Conservation (phyloP, 2,888 invertebrate species). For the Cephonodes hylas region DNA sequence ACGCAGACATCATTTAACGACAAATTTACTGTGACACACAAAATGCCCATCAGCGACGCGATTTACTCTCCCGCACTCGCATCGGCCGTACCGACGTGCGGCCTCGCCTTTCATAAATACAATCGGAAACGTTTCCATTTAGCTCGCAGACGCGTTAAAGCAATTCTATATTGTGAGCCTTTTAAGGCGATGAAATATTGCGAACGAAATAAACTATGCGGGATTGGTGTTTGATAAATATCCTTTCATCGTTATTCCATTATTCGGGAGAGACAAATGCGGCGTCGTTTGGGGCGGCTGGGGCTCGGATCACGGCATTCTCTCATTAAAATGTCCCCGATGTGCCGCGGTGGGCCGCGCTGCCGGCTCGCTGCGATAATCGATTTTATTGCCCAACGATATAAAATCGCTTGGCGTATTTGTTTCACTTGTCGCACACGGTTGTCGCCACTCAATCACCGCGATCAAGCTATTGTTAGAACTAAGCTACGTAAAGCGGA, state of each 20-base stretch:
- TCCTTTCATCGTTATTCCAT: slow-evolving; percentile 65
- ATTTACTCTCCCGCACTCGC: slow-evolving; percentile 31
- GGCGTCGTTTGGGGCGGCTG: slow-evolving; percentile 29
- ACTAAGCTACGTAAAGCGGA: background rate
- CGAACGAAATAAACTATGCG: slow-evolving; percentile 50
- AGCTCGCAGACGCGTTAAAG: background rate
- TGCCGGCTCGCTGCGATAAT: slow-evolving; percentile 57
- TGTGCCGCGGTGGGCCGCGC: slow-evolving; percentile 48
- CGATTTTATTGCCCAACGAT: slow-evolving; percentile 68
- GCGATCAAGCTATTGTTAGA: slow-evolving; percentile 25
- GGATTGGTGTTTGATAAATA: slow-evolving; percentile 67
- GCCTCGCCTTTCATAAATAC: background rate
- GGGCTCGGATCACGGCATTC: slow-evolving; percentile 63
- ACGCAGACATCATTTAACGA: slow-evolving; percentile 62
- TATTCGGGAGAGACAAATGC: slow-evolving; percentile 69
- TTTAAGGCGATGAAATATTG: slow-evolving; percentile 38
- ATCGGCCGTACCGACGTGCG: background rate
- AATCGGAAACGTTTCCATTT: background rate
- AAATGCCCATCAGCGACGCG: slow-evolving; percentile 40
- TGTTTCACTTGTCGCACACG: slow-evolving; percentile 54
- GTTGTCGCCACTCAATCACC: slow-evolving; percentile 54
- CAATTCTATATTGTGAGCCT: background rate
- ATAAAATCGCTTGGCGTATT: slow-evolving; percentile 57
- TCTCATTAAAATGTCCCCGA: slow-evolving; percentile 68
- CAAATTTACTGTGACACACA: slow-evolving; percentile 55